Evolutionary conservation across 2,113 vertebrate genomes (phyloP).

Genomic region (Ctenodactylus gundi): DNA sequence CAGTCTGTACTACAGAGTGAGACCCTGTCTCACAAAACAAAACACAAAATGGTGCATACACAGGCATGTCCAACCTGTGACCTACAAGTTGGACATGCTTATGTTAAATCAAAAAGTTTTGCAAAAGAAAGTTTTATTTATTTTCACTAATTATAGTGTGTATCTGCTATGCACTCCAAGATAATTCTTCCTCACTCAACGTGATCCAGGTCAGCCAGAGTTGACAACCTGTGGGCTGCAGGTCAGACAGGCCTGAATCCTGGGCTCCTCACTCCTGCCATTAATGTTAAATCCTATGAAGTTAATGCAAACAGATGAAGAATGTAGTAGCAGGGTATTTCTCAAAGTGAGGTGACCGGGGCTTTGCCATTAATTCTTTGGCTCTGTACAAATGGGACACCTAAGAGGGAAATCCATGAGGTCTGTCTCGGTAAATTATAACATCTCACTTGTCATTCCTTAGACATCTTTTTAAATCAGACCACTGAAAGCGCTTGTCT

Average conservation of each 20-base stretch:
- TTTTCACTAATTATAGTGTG: background rate
- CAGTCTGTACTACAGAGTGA: too few relatives aligned
- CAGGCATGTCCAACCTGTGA: background rate
- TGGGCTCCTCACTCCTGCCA: background rate
- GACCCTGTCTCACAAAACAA: too few relatives aligned
- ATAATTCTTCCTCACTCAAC: background rate
- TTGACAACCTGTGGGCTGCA: background rate
- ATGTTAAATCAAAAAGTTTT: background rate
- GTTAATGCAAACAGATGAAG: background rate
- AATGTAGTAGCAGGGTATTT: fast-evolving
- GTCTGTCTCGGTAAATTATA: background rate
- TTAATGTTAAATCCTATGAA: background rate
- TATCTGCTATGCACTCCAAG: background rate
- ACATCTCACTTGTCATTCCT: background rate
- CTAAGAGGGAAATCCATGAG: background rate
- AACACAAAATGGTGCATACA: background rate
- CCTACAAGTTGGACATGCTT: background rate
- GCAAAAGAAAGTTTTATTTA: background rate
- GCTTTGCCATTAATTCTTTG: too few relatives aligned
- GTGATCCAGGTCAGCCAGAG: background rate
- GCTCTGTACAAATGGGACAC: background rate
- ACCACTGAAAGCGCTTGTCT: background rate
- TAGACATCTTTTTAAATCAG: background rate
- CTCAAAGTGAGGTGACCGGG: background rate
- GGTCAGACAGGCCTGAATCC: background rate